phyloP scores from a whole-genome alignment of 2,888 invertebrate genomes.

The Tenthredo amoena region DNA sequence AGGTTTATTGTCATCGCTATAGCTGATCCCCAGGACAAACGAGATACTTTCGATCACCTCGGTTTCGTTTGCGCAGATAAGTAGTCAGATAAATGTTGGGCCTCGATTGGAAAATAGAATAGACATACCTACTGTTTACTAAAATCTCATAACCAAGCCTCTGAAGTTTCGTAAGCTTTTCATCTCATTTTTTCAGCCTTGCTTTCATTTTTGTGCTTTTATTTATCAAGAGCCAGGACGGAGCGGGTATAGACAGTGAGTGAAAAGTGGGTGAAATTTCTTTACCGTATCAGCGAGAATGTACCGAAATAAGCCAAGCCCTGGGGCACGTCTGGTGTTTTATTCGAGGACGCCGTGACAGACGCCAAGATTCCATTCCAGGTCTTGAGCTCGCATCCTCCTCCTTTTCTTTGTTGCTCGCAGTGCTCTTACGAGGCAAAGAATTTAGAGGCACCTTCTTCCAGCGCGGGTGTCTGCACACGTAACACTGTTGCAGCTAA shows the following conservation, averaged over 20 bases:
- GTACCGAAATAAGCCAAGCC: slow-evolving; percentile 8
- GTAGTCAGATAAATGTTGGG: not conserved
- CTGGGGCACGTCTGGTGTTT: slow-evolving; percentile 5
- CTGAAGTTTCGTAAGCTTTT: not conserved
- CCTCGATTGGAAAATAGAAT: not conserved
- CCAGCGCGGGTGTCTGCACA: not conserved
- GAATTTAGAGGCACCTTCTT: slow-evolving; percentile 6
- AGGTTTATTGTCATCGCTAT: not conserved
- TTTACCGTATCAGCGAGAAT: not conserved
- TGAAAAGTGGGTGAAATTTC: slow-evolving; percentile 20
- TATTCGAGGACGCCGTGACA: slow-evolving; percentile 33
- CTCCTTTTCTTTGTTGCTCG: slow-evolving; percentile 16
- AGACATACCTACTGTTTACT: not conserved
- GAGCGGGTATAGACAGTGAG: slow-evolving; percentile 10
- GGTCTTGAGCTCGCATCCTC: not conserved
- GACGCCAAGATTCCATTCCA: slow-evolving; percentile 37
- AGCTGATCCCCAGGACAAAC: not conserved
- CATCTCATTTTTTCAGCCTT: too few relatives aligned
- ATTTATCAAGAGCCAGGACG: not conserved
- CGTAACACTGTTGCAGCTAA: not conserved
- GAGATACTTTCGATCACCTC: not conserved
- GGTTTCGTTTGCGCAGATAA: not conserved
- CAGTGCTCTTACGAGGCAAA: not conserved
- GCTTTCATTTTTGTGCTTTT: not conserved
- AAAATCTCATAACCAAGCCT: not conserved